Evolutionary conservation across 2,113 vertebrate species (phyloP).

Genomic region (Anser brachyrhynchus): DNA sequence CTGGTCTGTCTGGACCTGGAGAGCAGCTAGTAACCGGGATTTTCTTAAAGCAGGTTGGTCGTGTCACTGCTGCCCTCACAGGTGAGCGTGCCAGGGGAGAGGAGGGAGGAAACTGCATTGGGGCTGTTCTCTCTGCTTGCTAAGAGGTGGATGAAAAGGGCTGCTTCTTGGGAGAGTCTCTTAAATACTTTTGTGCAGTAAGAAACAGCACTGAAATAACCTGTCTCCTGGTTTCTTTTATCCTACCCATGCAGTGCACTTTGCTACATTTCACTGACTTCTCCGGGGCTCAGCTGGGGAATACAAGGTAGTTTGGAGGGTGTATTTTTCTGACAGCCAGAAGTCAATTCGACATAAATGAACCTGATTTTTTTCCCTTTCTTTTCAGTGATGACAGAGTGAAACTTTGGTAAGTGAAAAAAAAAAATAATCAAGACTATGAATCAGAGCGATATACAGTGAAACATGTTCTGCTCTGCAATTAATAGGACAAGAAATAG

Average conservation of each 20-base stretch:
- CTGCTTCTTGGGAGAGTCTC: neutral
- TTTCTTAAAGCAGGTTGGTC: neutral
- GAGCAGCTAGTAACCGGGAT: neutral
- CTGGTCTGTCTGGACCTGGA: neutral
- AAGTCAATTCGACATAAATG: neutral
- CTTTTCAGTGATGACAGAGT: neutral
- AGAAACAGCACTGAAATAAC: neutral
- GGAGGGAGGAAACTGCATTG: neutral
- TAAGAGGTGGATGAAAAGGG: neutral
- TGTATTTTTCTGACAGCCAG: neutral
- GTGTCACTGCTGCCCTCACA: neutral
- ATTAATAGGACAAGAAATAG: neutral
- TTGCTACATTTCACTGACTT: neutral
- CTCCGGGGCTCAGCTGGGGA: neutral
- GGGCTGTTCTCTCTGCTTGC: neutral
- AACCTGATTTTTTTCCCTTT: neutral
- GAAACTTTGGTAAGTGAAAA: neutral
- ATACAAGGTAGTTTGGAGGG: neutral
- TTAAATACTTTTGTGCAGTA: neutral
- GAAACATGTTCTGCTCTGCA: neutral
- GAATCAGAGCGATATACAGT: neutral
- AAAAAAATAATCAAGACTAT: neutral
- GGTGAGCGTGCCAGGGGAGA: neutral
- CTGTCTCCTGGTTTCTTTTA: neutral
- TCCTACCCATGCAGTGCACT: rapidly evolving